Evolutionary conservation across 2,113 vertebrate species (phyloP).

Genomic region (Haemorhous mexicanus): DNA sequence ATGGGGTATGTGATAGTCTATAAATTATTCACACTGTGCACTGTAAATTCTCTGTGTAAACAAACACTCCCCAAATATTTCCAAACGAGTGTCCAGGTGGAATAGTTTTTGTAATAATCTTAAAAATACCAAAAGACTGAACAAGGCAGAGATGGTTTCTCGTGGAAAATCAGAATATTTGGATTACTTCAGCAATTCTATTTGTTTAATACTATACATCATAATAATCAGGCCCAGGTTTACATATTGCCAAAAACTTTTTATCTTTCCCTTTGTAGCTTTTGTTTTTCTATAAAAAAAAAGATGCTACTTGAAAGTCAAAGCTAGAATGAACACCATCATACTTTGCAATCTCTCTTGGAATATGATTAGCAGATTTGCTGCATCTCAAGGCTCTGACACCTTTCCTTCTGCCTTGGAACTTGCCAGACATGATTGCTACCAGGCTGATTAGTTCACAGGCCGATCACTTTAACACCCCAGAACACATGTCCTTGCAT

Average conservation of each 20-base stretch:
- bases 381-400: background rate
- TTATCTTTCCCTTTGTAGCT: background rate
- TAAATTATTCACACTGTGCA: background rate
- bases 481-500: background rate
- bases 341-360: background rate
- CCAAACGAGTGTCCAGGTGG: rapidly evolving
- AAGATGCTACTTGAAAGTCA: background rate
- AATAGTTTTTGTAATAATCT: background rate
- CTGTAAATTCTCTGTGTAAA: background rate
- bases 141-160: background rate
- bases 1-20: background rate
- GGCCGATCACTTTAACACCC: background rate
- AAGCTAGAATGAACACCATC: background rate
- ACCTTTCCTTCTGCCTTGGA: background rate
- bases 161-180: background rate
- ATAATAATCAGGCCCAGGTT: background rate
- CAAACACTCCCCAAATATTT: background rate
- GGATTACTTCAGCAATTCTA: background rate
- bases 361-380: background rate
- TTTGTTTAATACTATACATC: background rate
- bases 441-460: background rate
- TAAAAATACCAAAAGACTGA: background rate
- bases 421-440: background rate
- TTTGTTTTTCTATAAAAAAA: background rate
- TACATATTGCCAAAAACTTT: background rate